Percentiles rank a stretch among this genome's conserved stretches.
These are phyloP conservation scores for Lagorchestes hirsutus DNA, from an alignment of 2,797 vertebrate genomes.

Conservation along the genomic window DNA sequence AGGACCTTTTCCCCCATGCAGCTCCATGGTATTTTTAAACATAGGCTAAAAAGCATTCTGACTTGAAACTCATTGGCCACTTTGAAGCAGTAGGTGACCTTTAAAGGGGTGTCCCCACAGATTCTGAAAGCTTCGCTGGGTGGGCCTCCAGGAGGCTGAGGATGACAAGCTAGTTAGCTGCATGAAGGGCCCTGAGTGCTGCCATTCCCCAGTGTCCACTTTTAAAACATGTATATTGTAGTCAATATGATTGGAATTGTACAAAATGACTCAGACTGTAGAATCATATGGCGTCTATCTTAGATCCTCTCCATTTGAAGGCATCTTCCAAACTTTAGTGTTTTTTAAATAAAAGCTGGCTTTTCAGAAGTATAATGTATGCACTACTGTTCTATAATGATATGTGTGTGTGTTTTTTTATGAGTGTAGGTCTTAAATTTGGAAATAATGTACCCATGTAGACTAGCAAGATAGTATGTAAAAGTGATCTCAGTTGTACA, in stretches of 20 bases:
- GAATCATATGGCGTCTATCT: constrained; percentile 76
- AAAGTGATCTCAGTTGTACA: constrained; percentile 92
- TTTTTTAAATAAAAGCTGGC: constrained; percentile 84
- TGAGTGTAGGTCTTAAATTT: constrained; percentile 87
- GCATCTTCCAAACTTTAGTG: constrained; percentile 81
- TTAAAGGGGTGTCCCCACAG: constrained; percentile 72
- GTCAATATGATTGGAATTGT: constrained; percentile 83
- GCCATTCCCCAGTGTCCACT: constrained; percentile 83
- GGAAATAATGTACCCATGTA: constrained; percentile 86
- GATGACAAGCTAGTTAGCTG: constrained; percentile 75
- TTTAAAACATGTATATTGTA: constrained; percentile 74
- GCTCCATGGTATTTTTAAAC: constrained; percentile 80
- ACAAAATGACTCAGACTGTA: constrained; percentile 76
- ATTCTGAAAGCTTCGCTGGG: constrained; percentile 67
- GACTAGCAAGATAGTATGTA: constrained; percentile 85
- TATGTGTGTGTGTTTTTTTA: constrained; percentile 81
- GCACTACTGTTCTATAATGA: constrained; percentile 88
- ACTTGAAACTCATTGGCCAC: constrained; percentile 79
- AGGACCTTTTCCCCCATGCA: constrained; percentile 70
- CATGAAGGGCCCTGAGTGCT: constrained; percentile 68
- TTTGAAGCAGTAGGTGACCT: constrained; percentile 68
- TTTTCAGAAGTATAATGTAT: constrained; percentile 87
- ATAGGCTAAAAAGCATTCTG: constrained; percentile 74
- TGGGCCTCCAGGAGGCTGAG: constrained; percentile 67
- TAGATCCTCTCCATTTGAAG: constrained; percentile 80